Base-by-base conservation (phyloP, 2,797 vertebrate genomes). In the Philypnodon macrostomus region DNA sequence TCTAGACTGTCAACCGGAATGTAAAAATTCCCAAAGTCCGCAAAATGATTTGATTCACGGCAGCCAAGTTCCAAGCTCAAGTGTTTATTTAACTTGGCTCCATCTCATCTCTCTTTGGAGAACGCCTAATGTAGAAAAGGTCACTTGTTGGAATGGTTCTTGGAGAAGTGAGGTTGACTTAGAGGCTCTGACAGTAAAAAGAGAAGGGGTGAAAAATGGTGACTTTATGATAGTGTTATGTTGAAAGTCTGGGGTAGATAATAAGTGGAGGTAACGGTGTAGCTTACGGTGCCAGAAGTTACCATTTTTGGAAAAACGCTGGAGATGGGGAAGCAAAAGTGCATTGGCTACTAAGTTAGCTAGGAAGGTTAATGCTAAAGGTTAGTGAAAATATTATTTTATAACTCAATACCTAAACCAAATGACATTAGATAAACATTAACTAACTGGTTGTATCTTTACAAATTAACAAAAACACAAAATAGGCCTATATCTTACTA, bases 81-180 rank as follows among this genome's bases (percentile, higher is more conserved):
- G 74, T 89, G 85, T 90, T 90, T 89, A 86, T 90, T 90, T 89
- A 64, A 84, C 73, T 89, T 90, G 87, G 87, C 83, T 76, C 52
- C 67, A 67, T 80, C 64, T 59, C 85, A 87, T 87, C 84, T 70
- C 77, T 81, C 83, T 87, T 69, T 58, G 52, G 68, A 64, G 72
- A 75, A 73, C 10, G 58, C 52, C 70, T 68, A 51, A 40, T 70
- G 73, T 55, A 68, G 73, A 57, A 67, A 79, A 81, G 80, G 70
- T 83, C 76, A 79, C 76, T 77, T 60, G 66, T 71, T 67, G 66
- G 65, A 67, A 79, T 72, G 79, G 67, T 48, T 74, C 69, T 70
- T 42, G 41, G 31, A 58, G 47, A 61, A 64, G 5, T 29, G 11
- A 37, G 24, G 56, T 35, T 53, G 51, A 68, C 59, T 21, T 5